These are phyloP conservation scores for Nycticryphes semicollaris DNA, from an alignment of 2,113 vertebrate genomes.

Conservation along the genomic window DNA sequence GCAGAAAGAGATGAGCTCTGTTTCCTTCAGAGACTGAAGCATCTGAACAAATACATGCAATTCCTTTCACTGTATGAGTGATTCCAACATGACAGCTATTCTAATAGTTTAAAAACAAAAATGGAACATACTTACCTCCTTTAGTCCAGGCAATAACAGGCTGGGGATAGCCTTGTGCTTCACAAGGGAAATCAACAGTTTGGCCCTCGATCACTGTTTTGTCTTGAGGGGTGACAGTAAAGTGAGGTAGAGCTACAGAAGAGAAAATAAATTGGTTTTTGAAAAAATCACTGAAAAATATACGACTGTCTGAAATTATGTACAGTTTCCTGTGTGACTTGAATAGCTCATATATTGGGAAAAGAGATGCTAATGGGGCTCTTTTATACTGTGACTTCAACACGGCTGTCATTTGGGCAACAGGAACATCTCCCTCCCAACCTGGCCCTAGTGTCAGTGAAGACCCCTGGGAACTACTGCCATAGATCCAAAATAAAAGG, in stretches of 20 bases:
- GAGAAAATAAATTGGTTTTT: background rate
- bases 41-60: background rate
- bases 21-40: background rate
- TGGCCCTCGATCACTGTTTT: conserved; percentile 89
- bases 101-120: background rate
- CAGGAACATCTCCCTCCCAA: background rate
- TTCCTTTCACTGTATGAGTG: background rate
- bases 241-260: conserved; percentile 86
- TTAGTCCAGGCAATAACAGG: conserved; percentile 97
- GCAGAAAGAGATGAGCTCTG: background rate
- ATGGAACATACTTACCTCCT: conserved; percentile 75
- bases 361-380: background rate
- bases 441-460: background rate
- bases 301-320: background rate
- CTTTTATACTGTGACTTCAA: background rate
- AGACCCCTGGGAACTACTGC: background rate
- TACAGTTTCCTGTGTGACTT: background rate
- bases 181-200: conserved; percentile 93
- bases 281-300: background rate
- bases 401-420: background rate
- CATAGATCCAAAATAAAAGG: background rate
- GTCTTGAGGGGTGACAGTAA: conserved; percentile 91
- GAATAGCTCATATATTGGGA: background rate
- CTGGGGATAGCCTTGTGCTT: conserved; percentile 89
- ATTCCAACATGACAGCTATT: background rate